These are phyloP conservation scores for Drosophila obscura DNA, from an alignment of 1,140 invertebrate genomes.

Conservation along the genomic window DNA sequence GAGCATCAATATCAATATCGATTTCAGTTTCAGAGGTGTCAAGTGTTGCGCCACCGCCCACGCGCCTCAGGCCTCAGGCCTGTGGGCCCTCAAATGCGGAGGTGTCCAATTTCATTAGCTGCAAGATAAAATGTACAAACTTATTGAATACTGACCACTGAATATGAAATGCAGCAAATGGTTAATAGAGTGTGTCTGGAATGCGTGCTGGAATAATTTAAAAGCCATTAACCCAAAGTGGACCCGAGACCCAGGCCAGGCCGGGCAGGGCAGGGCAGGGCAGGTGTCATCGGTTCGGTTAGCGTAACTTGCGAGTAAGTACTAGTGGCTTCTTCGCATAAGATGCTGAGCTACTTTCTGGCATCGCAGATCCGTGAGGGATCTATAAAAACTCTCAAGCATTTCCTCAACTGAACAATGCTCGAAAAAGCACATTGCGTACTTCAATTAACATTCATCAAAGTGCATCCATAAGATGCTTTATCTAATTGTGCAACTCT, in stretches of 20 bases:
- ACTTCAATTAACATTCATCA: conserved; percentile 77
- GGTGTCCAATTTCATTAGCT: conserved; percentile 73
- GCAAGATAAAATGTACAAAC: conserved; percentile 58
- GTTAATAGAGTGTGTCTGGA: conserved; percentile 47
- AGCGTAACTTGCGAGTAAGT: conserved; percentile 18
- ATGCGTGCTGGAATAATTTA: conserved; percentile 32
- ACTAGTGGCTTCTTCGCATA: conserved; percentile 23
- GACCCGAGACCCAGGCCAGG: too few relatives aligned
- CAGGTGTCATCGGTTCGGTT: too few relatives aligned
- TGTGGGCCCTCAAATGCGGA: conserved; percentile 39
- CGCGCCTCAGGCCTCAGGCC: conserved; percentile 32
- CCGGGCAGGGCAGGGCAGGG: too few relatives aligned
- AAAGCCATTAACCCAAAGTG: conserved; percentile 30
- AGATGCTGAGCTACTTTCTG: conserved; percentile 36
- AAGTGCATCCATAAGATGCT: conserved; percentile 66
- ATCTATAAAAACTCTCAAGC: conserved; percentile 39
- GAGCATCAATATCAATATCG: conserved; percentile 16
- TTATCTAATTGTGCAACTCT: conserved; percentile 71
- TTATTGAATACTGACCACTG: conserved; percentile 17
- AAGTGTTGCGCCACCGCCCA: conserved; percentile 46
- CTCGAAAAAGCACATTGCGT: conserved; percentile 52
- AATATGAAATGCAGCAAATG: conserved; percentile 23
- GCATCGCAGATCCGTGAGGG: conserved; percentile 62
- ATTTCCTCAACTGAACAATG: conserved; percentile 58
- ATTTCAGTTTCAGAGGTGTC: conserved; percentile 19